Base-by-base conservation (phyloP, 2,888 invertebrate species). In the Luffia ferchaultella region DNA sequence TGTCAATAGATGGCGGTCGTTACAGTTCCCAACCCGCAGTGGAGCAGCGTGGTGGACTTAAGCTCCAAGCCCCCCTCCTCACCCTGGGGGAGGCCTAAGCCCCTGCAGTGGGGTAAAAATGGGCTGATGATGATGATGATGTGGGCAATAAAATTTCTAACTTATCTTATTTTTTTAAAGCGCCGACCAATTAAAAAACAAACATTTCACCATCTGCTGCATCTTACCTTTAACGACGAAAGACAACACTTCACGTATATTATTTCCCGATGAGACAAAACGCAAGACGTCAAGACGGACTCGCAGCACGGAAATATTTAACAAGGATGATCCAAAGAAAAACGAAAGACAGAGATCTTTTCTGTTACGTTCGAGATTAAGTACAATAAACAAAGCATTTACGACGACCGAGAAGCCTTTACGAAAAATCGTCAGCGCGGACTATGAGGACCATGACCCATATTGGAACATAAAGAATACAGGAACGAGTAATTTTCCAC, bases 381-480 rank as follows among this genome's bases (percentile, higher is more conserved):
- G 30, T 12, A 12, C 30, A 12, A 3, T 12, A 12, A 30, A 30
- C 30, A 30, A 7, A 15, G 52, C 60, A 16, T 55, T 60, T 16
- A 58, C 62, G 16, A 30, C 45, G 16, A 47, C 63, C 55, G 56
- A 54, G 2, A 59, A 57, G 51, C 20, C 55, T 19, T 57, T 55
- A 17, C 59, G 60, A 20, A 65, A 61, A 57, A 68, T 75, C 46
- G 66, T 68, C 2, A 67, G 67, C 40, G 59, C 65, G 16, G 68
- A 69, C 45, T 64, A 73, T 17, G 71, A 70, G 47, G 60, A 76
- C 20, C 60, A 63, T 40, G 82, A 83, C 56, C 82, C 82, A 1
- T 83, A 82, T 54, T 76, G 69, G 68, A 83, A 83, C 59, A 67
- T 82, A 9, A 82, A 77, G 62, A 73, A 67, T 54, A 30, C 30